phyloP scores from a whole-genome alignment of 2,113 vertebrate species.

The Eulemur macaco region DNA sequence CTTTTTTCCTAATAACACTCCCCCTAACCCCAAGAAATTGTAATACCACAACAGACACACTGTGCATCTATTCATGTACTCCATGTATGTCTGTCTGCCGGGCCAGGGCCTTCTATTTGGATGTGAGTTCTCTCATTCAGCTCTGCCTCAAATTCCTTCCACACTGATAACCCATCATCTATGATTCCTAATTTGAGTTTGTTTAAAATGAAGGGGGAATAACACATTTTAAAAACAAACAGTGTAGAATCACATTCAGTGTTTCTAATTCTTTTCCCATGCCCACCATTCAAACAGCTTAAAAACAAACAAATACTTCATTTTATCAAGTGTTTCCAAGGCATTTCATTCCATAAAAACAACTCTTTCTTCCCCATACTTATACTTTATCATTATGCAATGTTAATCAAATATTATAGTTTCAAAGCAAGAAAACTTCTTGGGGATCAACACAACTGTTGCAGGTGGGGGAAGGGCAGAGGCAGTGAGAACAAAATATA shows the following conservation, averaged over 20 bases:
- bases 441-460: background rate
- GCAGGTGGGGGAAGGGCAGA: background rate
- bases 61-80: background rate
- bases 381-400: background rate
- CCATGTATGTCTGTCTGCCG: background rate
- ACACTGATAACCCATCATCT: background rate
- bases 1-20: background rate
- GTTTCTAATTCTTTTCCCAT: background rate
- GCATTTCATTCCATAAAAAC: slow-evolving; percentile 2
- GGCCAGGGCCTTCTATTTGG: background rate
- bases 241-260: background rate
- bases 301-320: background rate
- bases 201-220: background rate
- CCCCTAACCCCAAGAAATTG: background rate
- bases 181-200: background rate
- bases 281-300: background rate
- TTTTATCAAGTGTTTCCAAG: slow-evolving; percentile 1
- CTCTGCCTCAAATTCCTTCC: background rate
- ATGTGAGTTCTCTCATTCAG: background rate
- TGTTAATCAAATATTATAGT: slow-evolving; percentile 17
- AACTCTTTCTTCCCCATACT: background rate
- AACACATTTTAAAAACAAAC: background rate
- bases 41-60: background rate
- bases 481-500: background rate
- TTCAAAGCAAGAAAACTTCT: background rate